Evolutionary conservation across 2,113 vertebrate genomes (phyloP).

Genomic region (Malurus cyaneus): DNA sequence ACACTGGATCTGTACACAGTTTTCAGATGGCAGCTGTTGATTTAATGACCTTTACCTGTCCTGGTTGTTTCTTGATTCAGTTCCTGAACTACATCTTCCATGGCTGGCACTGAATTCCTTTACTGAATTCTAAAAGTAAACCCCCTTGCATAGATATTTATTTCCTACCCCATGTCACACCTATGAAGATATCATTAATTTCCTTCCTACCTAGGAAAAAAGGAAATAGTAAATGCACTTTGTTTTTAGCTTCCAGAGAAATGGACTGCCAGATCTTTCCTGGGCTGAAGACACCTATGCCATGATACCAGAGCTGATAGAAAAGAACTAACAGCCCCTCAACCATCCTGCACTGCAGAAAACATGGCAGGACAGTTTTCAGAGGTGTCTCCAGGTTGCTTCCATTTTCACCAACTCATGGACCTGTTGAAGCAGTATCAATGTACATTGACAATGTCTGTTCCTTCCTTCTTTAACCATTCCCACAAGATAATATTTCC

Average conservation of each 20-base stretch:
- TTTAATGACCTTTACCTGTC: not conserved
- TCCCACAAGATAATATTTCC: not conserved
- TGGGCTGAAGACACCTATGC: accelerated
- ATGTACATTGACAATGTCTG: not conserved
- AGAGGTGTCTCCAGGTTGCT: not conserved
- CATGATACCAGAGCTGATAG: not conserved
- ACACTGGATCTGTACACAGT: not conserved
- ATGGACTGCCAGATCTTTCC: not conserved
- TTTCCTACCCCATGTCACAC: not conserved
- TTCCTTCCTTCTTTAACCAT: not conserved
- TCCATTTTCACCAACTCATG: not conserved
- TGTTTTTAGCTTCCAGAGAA: not conserved
- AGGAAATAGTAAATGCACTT: not conserved
- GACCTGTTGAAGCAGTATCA: not conserved
- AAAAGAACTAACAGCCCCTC: not conserved
- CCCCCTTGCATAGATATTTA: not conserved
- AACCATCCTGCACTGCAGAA: not conserved
- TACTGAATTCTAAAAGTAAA: not conserved
- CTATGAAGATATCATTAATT: not conserved
- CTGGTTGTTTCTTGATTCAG: not conserved
- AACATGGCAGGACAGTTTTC: not conserved
- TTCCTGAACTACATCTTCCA: not conserved
- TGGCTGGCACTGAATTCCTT: not conserved
- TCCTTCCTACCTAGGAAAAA: not conserved
- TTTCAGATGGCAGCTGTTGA: not conserved